These are phyloP conservation scores for Boleophthalmus pectinirostris DNA, from an alignment of 2,113 vertebrate species.

Conservation along the genomic window DNA sequence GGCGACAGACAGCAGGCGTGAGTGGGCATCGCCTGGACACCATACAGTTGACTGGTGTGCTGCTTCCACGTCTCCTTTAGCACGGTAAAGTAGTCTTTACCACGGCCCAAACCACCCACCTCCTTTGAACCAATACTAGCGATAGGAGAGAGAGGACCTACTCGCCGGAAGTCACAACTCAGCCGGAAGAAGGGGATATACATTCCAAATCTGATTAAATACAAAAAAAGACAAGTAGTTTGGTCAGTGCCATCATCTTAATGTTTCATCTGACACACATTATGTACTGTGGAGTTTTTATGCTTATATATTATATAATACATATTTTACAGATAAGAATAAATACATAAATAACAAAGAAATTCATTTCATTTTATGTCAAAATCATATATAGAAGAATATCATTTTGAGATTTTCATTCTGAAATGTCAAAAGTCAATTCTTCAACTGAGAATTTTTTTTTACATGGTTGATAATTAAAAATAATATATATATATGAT, in stretches of 20 bases:
- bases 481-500: too few relatives aligned
- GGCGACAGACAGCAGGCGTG: conserved; percentile 98
- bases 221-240: not conserved
- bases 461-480: too few relatives aligned
- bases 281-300: too few relatives aligned
- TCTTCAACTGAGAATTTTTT: too few relatives aligned
- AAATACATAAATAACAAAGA: too few relatives aligned
- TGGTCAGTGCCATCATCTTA: not conserved
- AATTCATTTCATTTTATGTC: too few relatives aligned
- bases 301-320: too few relatives aligned
- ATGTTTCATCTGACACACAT: too few relatives aligned
- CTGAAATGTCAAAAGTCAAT: too few relatives aligned
- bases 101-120: conserved; percentile 70
- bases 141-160: conserved; percentile 82
- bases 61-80: conserved; percentile 97
- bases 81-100: conserved; percentile 88
- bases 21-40: conserved; percentile 90
- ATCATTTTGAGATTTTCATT: too few relatives aligned
- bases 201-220: conserved; percentile 89
- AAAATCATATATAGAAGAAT: too few relatives aligned
- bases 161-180: conserved; percentile 87
- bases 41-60: conserved; percentile 90
- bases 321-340: too few relatives aligned
- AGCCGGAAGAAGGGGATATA: conserved; percentile 96
- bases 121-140: conserved; percentile 87